These are phyloP conservation scores for Pseudeuparius sepicola DNA, from an alignment of 2,888 invertebrate species.

Conservation along the genomic window DNA sequence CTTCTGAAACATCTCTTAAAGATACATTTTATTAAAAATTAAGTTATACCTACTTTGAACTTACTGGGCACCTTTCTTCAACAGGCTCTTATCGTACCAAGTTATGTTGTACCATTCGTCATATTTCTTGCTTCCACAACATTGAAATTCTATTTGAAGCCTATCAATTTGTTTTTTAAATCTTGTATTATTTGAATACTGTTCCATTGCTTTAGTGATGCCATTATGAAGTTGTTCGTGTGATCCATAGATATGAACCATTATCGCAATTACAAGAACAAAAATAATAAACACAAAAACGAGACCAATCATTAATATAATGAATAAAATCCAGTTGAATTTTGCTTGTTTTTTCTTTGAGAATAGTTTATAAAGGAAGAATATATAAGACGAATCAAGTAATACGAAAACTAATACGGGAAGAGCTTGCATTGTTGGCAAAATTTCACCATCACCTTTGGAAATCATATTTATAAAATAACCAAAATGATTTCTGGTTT, in stretches of 20 bases:
- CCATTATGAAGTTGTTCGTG: conserved; percentile 39
- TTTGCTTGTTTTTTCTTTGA: conserved; percentile 21
- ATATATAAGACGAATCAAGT: conserved; percentile 26
- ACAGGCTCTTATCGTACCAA: conserved; percentile 44
- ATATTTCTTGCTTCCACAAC: conserved; percentile 51
- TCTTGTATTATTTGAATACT: conserved; percentile 45
- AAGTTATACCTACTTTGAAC: conserved; percentile 20
- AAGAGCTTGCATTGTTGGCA: conserved; percentile 26
- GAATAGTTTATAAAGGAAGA: conserved; percentile 28
- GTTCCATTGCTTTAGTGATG: conserved; percentile 48
- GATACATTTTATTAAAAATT: conserved; percentile 2
- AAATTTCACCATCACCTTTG: conserved; percentile 31
- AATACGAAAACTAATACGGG: conserved; percentile 29
- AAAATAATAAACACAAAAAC: conserved; percentile 6
- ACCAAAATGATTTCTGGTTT: conserved; percentile 30
- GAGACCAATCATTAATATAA: conserved; percentile 22
- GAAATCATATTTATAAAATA: conserved; percentile 36
- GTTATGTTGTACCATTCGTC: conserved; percentile 53
- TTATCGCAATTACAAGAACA: too few relatives aligned
- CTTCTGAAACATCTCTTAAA: conserved; percentile 24
- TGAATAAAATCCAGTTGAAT: conserved; percentile 28
- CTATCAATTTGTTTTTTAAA: conserved; percentile 48
- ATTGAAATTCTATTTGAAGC: conserved; percentile 51
- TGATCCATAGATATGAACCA: conserved; percentile 29
- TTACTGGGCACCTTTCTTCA: conserved; percentile 8